Conservation (phyloP, 2,888 invertebrate genomes). For the Ashinkailepas kermadecensis region DNA sequence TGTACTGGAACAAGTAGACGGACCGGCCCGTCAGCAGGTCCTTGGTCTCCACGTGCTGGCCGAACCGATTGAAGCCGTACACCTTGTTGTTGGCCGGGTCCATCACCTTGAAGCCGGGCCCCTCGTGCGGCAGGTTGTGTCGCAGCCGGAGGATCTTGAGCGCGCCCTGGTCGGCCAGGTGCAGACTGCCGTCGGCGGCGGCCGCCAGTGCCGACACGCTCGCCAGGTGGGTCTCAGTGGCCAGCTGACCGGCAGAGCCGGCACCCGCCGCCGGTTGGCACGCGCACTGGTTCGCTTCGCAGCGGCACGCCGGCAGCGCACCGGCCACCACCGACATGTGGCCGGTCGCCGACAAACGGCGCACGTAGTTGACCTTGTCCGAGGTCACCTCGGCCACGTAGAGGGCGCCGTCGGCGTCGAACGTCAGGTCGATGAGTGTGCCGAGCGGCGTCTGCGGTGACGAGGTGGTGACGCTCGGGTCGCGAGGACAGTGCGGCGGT, state of each 20-base stretch:
- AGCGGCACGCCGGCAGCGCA: constrained; percentile 40
- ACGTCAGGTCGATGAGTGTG: constrained; percentile 61
- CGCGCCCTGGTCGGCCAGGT: constrained; percentile 80
- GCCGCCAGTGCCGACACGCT: constrained; percentile 66
- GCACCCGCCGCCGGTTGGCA: constrained; percentile 27
- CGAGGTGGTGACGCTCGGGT: not conserved
- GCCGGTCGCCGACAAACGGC: constrained; percentile 44
- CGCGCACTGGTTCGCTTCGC: constrained; percentile 36
- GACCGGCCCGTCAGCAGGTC: constrained; percentile 91
- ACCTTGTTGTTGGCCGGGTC: constrained; percentile 89
- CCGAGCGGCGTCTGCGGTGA: constrained; percentile 22
- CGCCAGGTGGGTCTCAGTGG: constrained; percentile 43
- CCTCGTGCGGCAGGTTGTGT: constrained; percentile 36
- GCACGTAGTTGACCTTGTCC: constrained; percentile 43
- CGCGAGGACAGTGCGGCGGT: constrained; percentile 71
- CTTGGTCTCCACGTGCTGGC: constrained; percentile 91
- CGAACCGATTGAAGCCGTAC: constrained; percentile 87
- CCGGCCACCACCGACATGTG: constrained; percentile 45
- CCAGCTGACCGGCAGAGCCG: constrained; percentile 33
- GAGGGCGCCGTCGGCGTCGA: constrained; percentile 90
- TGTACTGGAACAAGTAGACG: constrained; percentile 91
- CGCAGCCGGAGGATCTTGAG: constrained; percentile 38
- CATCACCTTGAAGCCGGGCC: constrained; percentile 34
- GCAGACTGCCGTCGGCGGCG: constrained; percentile 91
- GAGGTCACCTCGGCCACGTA: constrained; percentile 72